Evolutionary conservation across 2,797 vertebrate genomes (phyloP), one percentile per base, ranked within the genome.

Genomic region (Danio kyathit): DNA sequence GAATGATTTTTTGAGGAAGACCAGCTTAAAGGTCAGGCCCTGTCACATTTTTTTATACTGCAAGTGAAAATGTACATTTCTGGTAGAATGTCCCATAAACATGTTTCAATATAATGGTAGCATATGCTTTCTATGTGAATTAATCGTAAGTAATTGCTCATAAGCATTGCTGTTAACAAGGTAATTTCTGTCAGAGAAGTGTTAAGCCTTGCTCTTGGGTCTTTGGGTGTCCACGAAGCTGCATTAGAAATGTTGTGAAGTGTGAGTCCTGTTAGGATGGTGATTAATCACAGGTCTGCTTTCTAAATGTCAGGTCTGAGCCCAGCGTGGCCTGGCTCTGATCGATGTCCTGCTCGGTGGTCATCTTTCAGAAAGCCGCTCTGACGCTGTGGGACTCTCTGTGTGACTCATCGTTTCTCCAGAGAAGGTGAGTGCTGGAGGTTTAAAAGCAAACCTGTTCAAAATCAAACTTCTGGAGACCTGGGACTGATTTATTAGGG

Each of bases 231-330:
- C n/a, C 48, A 16, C 12, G 11, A 19, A 64, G 75, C 16, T 41
- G 66, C 81, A 86, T 88, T 83, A 82, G 82, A 86, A 89, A 83
- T 80, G 71, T 67, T 86, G 79, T 81, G 74, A 64, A 80, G 82
- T 76, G 79, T 54, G 57, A 72, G 51, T 66, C 7, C 44, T 85
- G 63, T 76, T 84, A 79, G n/a, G 67, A 74, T 48, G 84, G 86
- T 84, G 79, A 87, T 90, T 85, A 89, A 83, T 91, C 82, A 79
- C 54, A 54, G 80, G 69, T 79, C 82, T 13, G 82, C 84, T 85
- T 69, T 81, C 82, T 44, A 86, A 76, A 90, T 86, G 83, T 77
- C 83, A 76, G 74, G 84, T 82, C 66, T 80, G 86, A 83, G 64
- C 77, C 76, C 73, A 82, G 80, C 67, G 13, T 40, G 71, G 29